Evolutionary conservation across 2,888 invertebrate species (phyloP), one percentile per base, ranked within the genome.

Genomic region (Serrognathus titanus): DNA sequence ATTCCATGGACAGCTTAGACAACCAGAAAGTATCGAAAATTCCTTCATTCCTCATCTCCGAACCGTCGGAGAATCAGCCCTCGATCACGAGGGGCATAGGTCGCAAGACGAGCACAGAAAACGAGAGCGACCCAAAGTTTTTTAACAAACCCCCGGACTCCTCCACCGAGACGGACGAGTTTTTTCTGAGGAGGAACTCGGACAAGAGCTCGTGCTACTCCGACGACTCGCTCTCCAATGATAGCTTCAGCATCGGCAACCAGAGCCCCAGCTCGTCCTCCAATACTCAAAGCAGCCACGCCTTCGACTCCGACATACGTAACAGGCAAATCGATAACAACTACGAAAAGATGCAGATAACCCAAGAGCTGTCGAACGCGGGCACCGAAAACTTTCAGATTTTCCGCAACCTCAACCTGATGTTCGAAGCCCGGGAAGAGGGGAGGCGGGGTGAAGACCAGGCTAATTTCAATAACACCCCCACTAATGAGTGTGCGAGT

Each of bases 51-150:
- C 83, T 89, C 2, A 89, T 89, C 60, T 87, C 88, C 0, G 88
- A 89, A 66, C 89, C 89, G 0, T 84, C 85, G 0, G 89, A 87
- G 56, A 85, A 86, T 60, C 82, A 88, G 75, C 92, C 92, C 0
- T 90, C 91, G 0, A 92, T 92, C 56, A 91, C 90, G 0, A 84
- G 88, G 55, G 92, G 92, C 70, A 78, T 78, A 50, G 77, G 78
- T 5, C 63, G 78, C 8, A 87, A 87, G 65, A 82, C 85, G 2
- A 87, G 87, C 52, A 82, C 86, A 47, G 88, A 88, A 61, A 81
- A 80, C 1, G 85, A 85, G 36, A 66, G 65, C 53, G 24, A 68
- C 57, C 41, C 45, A 2, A 62, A 62, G 54, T 62, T 61, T 62
- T 65, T 65, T 63, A 59, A 48, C 36, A 60, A 60, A 51, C 55